Conservation (phyloP, 2,113 vertebrate species). For the Podiceps cristatus region DNA sequence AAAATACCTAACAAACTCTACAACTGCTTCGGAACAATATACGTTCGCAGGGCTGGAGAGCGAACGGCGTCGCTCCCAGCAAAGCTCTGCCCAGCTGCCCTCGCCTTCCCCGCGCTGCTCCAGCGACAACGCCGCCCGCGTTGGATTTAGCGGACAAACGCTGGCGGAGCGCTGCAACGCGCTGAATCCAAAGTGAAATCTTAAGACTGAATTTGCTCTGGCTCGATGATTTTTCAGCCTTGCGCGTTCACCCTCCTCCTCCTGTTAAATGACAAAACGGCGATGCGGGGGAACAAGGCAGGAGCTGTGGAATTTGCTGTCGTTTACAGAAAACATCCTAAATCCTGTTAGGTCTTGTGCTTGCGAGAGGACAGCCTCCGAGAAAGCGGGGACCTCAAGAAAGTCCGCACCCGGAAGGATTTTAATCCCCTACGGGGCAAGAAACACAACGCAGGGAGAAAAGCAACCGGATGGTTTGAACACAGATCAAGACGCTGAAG, state of each 20-base stretch:
- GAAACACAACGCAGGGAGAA: no score
- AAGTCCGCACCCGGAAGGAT: not conserved
- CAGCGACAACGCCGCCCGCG: not conserved
- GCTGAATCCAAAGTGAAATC: not conserved
- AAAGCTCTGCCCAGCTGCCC: not conserved
- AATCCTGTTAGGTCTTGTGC: fast-evolving
- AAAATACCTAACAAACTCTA: not conserved
- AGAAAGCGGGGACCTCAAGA: not conserved
- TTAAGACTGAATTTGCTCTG: not conserved
- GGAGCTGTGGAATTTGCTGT: not conserved
- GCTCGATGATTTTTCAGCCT: not conserved
- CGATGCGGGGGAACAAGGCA: fast-evolving
- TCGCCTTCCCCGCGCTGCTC: no score
- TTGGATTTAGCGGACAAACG: not conserved
- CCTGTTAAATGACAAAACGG: not conserved
- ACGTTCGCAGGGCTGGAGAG: not conserved
- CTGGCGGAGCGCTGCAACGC: not conserved
- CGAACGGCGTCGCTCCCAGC: fast-evolving
- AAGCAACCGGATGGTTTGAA: fast-evolving
- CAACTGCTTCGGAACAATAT: not conserved
- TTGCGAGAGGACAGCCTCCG: fast-evolving
- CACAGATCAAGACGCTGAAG: no score
- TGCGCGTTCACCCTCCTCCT: not conserved
- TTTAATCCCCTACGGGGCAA: not conserved
- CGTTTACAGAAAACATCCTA: not conserved